Percentiles rank a stretch among this genome's conserved stretches.
Conservation (phyloP, 2,113 vertebrate genomes). For the Xiphorhynchus elegans region DNA sequence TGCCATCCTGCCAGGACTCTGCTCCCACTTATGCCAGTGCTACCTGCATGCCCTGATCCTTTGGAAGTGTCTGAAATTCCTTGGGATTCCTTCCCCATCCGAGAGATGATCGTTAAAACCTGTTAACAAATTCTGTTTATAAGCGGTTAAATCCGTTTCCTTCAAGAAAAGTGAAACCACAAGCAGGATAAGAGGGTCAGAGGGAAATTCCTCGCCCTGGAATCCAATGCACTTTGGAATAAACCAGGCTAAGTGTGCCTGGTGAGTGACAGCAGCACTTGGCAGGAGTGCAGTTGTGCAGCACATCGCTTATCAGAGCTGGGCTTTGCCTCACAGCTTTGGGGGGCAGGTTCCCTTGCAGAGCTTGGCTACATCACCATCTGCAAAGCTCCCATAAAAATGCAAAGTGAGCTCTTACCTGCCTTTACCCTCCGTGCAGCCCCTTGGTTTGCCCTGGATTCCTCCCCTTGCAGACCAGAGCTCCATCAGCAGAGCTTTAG, state of each 20-base stretch:
- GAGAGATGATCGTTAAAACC: background rate
- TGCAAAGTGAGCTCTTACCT: background rate
- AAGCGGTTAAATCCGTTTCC: background rate
- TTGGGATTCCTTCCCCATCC: background rate
- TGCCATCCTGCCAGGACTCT: background rate
- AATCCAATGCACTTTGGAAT: background rate
- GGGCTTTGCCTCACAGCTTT: background rate
- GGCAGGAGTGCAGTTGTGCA: background rate
- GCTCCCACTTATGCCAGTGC: background rate
- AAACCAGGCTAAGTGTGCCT: background rate
- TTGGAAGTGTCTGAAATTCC: background rate
- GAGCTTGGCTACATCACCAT: background rate
- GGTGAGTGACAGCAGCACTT: conserved; percentile 21
- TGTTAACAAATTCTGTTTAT: background rate
- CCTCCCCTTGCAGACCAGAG: background rate
- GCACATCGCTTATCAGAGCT: background rate
- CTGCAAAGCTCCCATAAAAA: background rate
- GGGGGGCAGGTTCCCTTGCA: background rate
- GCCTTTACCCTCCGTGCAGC: background rate
- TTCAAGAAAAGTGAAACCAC: background rate
- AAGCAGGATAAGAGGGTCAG: background rate
- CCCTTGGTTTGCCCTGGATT: background rate
- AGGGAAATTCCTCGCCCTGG: background rate
- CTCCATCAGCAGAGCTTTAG: background rate
- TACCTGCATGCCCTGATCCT: background rate